A percentile compares a stretch with the other conserved stretches of the same genome.
These are phyloP conservation scores for Parazoanthus darwini DNA, from an alignment of 92 coral and sea anemone species.

Conservation along the genomic window DNA sequence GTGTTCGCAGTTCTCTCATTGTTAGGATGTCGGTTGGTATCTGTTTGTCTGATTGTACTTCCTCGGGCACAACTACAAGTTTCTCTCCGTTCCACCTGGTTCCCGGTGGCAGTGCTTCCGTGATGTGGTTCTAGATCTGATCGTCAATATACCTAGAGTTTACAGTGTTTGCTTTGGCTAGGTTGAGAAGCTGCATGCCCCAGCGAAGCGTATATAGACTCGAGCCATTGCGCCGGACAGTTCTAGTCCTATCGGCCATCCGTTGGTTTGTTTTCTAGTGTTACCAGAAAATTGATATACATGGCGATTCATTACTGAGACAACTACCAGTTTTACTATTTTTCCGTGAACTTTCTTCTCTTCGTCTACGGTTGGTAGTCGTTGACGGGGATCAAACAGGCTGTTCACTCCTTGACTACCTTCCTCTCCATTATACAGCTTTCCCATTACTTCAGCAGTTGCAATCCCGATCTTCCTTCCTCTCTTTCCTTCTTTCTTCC, in stretches of 20 bases:
- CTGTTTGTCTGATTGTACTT: too few species aligned
- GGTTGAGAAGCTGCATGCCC: slow-evolving; percentile 33
- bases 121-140: slow-evolving; percentile 11
- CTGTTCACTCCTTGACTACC: too few species aligned
- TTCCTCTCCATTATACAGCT: slow-evolving; percentile 6
- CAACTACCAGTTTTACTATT: neutral
- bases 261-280: too few species aligned
- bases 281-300: too few species aligned
- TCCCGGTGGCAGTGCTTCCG: slow-evolving; percentile 9
- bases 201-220: slow-evolving; percentile 28
- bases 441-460: slow-evolving; percentile 10
- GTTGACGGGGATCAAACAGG: too few species aligned
- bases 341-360: neutral
- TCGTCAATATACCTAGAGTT: slow-evolving; percentile 34
- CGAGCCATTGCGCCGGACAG: too few species aligned
- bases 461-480: slow-evolving; percentile 4
- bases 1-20: neutral
- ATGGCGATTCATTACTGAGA: too few species aligned
- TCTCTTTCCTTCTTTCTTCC: slow-evolving; percentile 9
- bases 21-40: too few species aligned
- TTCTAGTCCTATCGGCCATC: too few species aligned
- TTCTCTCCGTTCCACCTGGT: slow-evolving; percentile 16
- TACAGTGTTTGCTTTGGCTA: slow-evolving; percentile 8
- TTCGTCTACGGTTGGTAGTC: too few species aligned
- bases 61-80: neutral